Conservation (phyloP, 2,888 invertebrate genomes). For the Hecatera dysodea region DNA sequence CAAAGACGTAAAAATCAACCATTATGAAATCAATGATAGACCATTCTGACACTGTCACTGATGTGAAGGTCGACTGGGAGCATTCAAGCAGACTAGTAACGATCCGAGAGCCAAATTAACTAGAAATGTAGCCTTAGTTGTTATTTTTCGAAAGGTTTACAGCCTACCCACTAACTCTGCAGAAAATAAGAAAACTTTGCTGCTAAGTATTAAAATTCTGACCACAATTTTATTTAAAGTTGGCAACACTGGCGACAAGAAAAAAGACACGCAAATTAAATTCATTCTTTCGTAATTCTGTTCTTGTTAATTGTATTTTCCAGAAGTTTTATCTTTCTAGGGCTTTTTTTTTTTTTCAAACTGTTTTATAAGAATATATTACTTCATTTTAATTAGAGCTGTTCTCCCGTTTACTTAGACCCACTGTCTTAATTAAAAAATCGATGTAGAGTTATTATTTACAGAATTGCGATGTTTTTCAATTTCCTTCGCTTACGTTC, state of each 20-base stretch:
- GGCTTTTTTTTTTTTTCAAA: background rate
- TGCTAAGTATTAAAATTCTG: constrained; percentile 40
- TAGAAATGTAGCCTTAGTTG: background rate
- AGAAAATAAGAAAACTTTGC: constrained; percentile 46
- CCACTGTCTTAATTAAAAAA: too few relatives aligned
- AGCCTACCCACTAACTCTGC: constrained; percentile 9
- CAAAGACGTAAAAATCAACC: too few relatives aligned
- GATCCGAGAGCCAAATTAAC: background rate
- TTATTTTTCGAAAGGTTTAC: background rate
- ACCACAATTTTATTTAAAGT: constrained; percentile 41
- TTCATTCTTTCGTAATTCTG: constrained; percentile 12
- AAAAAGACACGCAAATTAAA: constrained; percentile 23
- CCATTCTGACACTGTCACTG: too few relatives aligned
- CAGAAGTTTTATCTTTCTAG: background rate
- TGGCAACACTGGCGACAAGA: constrained; percentile 23
- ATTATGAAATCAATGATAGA: too few relatives aligned
- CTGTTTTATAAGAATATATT: background rate
- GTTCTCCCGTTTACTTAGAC: background rate
- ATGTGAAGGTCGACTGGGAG: too few relatives aligned
- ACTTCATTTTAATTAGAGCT: background rate
- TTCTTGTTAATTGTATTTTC: background rate
- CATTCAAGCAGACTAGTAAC: too few relatives aligned
- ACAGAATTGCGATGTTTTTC: too few relatives aligned
- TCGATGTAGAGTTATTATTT: too few relatives aligned
- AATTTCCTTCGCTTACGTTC: too few relatives aligned